Base-by-base conservation (phyloP, 2,797 vertebrate species). In the Pseudochirops cupreus region DNA sequence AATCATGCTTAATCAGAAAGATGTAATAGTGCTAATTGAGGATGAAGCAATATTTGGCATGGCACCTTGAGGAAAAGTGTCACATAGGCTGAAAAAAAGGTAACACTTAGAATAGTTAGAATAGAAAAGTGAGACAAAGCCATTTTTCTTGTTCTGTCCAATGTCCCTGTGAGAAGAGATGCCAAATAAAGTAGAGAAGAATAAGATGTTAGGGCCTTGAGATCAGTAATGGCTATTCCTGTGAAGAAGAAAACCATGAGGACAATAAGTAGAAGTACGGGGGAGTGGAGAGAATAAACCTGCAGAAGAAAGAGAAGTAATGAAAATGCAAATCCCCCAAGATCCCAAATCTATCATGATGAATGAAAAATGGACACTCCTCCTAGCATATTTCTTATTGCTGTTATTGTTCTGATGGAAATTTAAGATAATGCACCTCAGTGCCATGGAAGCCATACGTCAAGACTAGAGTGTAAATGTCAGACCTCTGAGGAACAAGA, bases 251-350 rank as follows among this genome's bases (percentile, higher is more conserved):
- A 91, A 54, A 54, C 53, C 53, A 55, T 54, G 29, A 91, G 33
- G 28, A 33, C 21, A 82, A 46, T 31, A 1, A 54, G 12, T 52
- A 31, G 56, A 24, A 18, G 3, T 56, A 4, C 18, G 24, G 6
- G 29, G 29, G 89, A 91, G 52, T 29, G 16, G 31, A 9, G 7
- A 91, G 31, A 54, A 54, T 91, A 29, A 29, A 91, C 28, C 33
- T 28, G 29, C 52, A 52, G 26, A 55, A 55, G 53, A 18, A 53
- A 53, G 89, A 54, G 29, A 91, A 54, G 54, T 91, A 54, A 91
- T 54, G 90, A 91, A 91, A 91, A 96, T 94, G 92, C 96, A 97
- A 98, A 97, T 95, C 95, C 96, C 92, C 50, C 93, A 92, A 14
- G 1, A 93, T 97, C 92, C 92, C 91, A 95, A 94, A 91, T 56